Base-by-base conservation (phyloP, 2,888 invertebrate genomes). In the Tinea pellionella region DNA sequence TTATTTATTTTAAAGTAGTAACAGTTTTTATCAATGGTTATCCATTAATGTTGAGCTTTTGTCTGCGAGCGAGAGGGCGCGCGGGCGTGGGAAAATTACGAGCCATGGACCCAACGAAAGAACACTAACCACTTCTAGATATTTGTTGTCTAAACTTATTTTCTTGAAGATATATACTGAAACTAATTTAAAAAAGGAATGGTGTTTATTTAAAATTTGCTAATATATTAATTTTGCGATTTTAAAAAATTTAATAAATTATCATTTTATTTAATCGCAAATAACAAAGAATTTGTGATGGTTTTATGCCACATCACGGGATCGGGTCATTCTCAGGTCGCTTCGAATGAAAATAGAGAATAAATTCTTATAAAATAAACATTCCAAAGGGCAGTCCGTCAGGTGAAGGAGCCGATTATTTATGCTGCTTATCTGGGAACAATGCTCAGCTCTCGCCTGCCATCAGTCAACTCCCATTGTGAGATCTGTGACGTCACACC, bases 351-450 rank as follows among this genome's bases (percentile, higher is more conserved):
- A 69, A 68, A 70, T 68, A 69, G 66, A 70, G 67, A 70, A 69
- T 67, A 66, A 37, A 69, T 71, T 71, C 71, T 67, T 64, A 67
- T 66, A 71, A 68, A 66, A 66, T 67, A 70, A 71, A 69, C 70
- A 70, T 71, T 72, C 67, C 67, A 65, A 67, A 66, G 68, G 71
- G 71, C 70, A 70, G 63, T 62, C 73, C 72, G 72, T 79, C 76
- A 77, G 69, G 70, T 69, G 69, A 69, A 68, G 69, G 68, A 69
- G 69, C 69, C 74, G 75, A 76, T 77, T 78, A 79, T 78, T 77
- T 77, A 77, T 76, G 70, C 73, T 69, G 71, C 74, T 79, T 77
- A 80, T 80, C 79, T 73, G 73, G 68, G 75, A 73, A 80, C 80
- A 82, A 81, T 78, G 77, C 73, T 65, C 57, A 56, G 68, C 60